Evolutionary conservation across 1,140 invertebrate genomes (phyloP), one percentile per base, ranked within the genome.

Genomic region (Zeugodacus cucurbitae): DNA sequence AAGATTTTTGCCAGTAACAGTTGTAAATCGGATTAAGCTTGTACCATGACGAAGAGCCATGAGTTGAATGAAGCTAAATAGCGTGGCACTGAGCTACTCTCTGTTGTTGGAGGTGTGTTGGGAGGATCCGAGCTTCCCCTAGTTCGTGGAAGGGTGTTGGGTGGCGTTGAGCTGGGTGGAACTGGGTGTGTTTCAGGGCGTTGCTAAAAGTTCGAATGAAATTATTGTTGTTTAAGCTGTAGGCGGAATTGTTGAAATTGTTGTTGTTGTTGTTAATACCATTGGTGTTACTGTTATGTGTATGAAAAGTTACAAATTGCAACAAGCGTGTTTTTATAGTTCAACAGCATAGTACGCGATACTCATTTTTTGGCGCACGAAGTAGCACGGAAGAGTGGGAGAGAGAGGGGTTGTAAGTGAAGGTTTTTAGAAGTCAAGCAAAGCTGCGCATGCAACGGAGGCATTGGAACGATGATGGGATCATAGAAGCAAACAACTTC

Each of bases 1-100:
- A 74, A 74, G 67, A 74, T 41, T 74, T 74, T 41, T 74, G 58
- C 34, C 34, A 74, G 32, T 74, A 74, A 74, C 67, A 74, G 34
- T 74, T 41, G 67, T 74, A 74, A 74, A 74, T 74, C 67, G 67
- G 67, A 74, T 74, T 74, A 74, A 74, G 26, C 5, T 7, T 37
- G 17, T 74, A 20, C 20, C 67, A 41, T 74, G 67, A 34, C 22
- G 34, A 74, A 37, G n/a, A 62, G 58, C 10, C 48, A 54, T 26
- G 58, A 26, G 5, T 62, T 62, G 7, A 26, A 26, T 62, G 6
- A 11, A 62, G 58, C 26, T 62, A 26, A 62, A 22, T 62, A 62
- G 6, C 8, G 58, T 26, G 58, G 58, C 6, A 7, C 10, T 62
- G n/a, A 22, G 58, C n/a, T 62, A 10, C 10, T 1, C 7, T 7